phyloP scores from a whole-genome alignment of 2,113 vertebrate species.

The Heterotilapia buettikoferi region DNA sequence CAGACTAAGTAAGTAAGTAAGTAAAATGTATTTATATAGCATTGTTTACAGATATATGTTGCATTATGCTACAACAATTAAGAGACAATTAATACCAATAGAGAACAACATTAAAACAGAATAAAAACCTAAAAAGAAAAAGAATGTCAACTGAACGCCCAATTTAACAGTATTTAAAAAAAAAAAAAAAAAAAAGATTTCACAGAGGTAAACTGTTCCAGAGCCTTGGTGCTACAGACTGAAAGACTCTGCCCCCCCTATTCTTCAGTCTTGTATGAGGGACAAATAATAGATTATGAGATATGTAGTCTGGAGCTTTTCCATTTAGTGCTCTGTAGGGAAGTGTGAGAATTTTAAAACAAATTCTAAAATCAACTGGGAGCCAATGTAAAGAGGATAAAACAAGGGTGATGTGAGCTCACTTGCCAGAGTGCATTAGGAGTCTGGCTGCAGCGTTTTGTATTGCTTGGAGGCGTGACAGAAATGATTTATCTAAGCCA shows the following conservation, averaged over 20 bases:
- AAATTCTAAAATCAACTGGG: not conserved
- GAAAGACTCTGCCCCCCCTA: not conserved
- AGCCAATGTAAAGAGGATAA: not conserved
- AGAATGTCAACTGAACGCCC: not conserved
- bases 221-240: not conserved
- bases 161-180: not conserved
- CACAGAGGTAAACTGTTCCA: not conserved
- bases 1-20: not conserved
- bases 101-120: not conserved
- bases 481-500: not conserved
- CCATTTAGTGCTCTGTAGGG: not conserved
- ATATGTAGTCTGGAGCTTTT: not conserved
- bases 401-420: not conserved
- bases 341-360: not conserved
- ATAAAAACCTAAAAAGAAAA: not conserved
- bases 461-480: not conserved
- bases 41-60: not conserved
- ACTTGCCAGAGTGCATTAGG: not conserved
- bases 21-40: not conserved
- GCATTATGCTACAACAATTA: not conserved
- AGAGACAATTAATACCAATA: not conserved
- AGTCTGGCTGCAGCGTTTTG: not conserved
- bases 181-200: not conserved
- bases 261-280: not conserved
- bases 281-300: not conserved